Evolutionary conservation across 53 echinoderm and acorn worm species (phyloP), one percentile per base, ranked within the genome.

Genomic region (Astropecten irregularis): DNA sequence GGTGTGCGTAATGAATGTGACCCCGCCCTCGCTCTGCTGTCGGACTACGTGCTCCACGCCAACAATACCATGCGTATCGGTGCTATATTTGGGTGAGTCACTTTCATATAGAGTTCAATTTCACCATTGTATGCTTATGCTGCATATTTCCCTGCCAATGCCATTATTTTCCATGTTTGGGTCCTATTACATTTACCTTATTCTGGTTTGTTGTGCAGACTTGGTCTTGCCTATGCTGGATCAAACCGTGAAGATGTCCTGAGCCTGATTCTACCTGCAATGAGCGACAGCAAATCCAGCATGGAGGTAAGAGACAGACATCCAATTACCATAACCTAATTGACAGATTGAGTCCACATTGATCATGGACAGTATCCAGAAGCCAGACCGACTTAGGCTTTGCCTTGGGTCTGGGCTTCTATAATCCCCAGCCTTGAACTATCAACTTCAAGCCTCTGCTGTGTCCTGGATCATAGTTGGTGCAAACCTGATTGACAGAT

Each of bases 1-100:
- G 96, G 96, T 2, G 96, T 96, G 11, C 68, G 96, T 18, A 96
- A 96, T 36, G 96, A 96, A 42, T 96, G 96, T 66, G 96, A 96
- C 38, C 96, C 96, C 2, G 93, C 93, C 27, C 71, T 91, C 16
- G 96, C 96, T 9, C 77, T 93, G 2, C 64, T 96, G 1, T 96
- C 93, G 11, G 96, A 96, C 68, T 96, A 90, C 62, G 83, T 96
- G 15, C 88, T 93, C 1, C 93, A 93, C 48, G 92, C 74, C 42
- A 93, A 89, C 73, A 96, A 89, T 47, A 81, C 85, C 50, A 96
- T 96, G 96, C 93, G 96, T 72, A 93, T 93, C 70, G 96, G 93
- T 7, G 89, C 96, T 9, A 96, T 96, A 57, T 91, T 96, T 36
- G 96, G 96, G 96, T 96, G 53, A 44, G 96, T 55, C 26, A 15